Base-by-base conservation (phyloP, 2,888 invertebrate species). In the Drosophila tanythrix region DNA sequence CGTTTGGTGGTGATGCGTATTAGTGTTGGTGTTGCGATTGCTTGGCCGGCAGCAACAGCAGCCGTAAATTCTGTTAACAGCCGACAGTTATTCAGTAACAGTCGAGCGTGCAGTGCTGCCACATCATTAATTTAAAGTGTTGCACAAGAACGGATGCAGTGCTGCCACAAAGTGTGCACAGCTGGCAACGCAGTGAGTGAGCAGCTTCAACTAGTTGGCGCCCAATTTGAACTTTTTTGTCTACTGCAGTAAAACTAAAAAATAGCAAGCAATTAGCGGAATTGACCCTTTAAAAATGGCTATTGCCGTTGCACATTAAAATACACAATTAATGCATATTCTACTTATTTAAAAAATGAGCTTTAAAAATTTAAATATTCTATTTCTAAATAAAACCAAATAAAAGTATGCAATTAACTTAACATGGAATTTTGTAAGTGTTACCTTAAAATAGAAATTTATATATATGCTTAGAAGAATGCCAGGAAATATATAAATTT, bases 31-130 rank as follows among this genome's bases (percentile, higher is more conserved):
- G 64, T 58, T 69, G 53, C 61, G 35, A 46, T 76, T 71, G 77
- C 57, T 71, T 53, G 67, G 63, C 74, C 74, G 74, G 79, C 74
- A 64, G 61, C 58, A 56, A 35, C 52, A 74, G 50, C 51, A 31
- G 36, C 29, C 46, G 31, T 38, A 51, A 7, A 7, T 50, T 10
- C 10, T 11, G 5, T 50, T 67, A 76, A 56, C 64, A 76, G 63
- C 18, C 8, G 11, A 29, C 52, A 76, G 58, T 56, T 68, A 59
- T 35, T 33, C 27, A 11, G 1, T 36, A 59, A 60, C 68, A 68
- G 56, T 1, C 27, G 27, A 43, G 6, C 0, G 21, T 2, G 8
- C n/a, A 66, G 53, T 36, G 76, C 5, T 76, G 77, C 81, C 81
- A 70, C 38, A 35, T 18, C 18, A n/a, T 11, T 11, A 11, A 35